Base-by-base conservation (phyloP, 2,888 invertebrate species). In the Dasysyrphus albostriatus region DNA sequence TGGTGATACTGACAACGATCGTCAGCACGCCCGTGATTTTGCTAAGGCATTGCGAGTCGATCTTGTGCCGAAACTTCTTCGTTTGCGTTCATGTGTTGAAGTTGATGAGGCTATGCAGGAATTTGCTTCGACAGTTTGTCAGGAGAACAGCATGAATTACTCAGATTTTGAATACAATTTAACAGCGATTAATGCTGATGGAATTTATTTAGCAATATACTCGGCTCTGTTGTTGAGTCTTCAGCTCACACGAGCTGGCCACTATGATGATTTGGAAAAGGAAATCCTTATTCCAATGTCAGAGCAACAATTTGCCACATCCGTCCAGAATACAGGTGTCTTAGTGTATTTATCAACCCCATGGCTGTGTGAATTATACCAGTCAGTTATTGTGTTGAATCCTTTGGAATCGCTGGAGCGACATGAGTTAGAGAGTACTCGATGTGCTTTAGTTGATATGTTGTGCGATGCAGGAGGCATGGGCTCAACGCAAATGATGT, bases 351-450 rank as follows among this genome's bases (percentile, higher is more conserved):
- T 98, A 10, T 98, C 98, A 0, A 97, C 97, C 0, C 96, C 97
- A 0, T 99, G 98, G 98, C 94, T 99, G 3, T 95, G 97, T 44
- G 98, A 98, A 90, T 93, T 99, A 8, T 99, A 98, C 91, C 97
- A 97, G 90, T 97, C 96, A 90, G 95, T 98, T 1, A 93, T 98
- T 5, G 95, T 96, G 0, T 94, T 94, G 76, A 93, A 93, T 88
- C 90, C 92, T 1, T 81, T 93, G 70, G 92, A 92, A 47, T 88
- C 90, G 12, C 89, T 93, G 88, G 88, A 90, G 12, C 88, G 89
- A 6, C 91, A 91, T n/a, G 92, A 92, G 73, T 82, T 91, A 65
- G 91, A 92, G 7, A 90, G 90, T 3, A 90, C 83, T 12, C 91
- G 93, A 4, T 93, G 92, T 88, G 92, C 93, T 6, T 89, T 93